phyloP scores from a whole-genome alignment of 2,113 vertebrate species.

The Neolamprologus variostigma region DNA sequence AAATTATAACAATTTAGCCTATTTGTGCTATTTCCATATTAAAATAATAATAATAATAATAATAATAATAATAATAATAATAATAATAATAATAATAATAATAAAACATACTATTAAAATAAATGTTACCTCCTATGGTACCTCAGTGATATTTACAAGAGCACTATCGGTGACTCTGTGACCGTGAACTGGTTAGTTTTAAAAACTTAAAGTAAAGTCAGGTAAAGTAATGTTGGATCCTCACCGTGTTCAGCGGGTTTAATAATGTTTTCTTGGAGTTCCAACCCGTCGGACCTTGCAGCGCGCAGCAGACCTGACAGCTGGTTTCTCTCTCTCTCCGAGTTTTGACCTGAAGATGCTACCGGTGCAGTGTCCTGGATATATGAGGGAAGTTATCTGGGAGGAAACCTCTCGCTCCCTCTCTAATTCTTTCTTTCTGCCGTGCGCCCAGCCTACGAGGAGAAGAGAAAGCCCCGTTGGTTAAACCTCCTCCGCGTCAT shows the following conservation, averaged over 20 bases:
- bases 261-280: neutral
- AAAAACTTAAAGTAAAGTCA: neutral
- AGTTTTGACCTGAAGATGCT: neutral
- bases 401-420: neutral
- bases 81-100: neutral
- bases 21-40: neutral
- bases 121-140: neutral
- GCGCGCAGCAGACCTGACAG: neutral
- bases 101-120: neutral
- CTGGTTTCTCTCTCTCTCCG: neutral
- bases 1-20: neutral
- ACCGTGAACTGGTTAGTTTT: neutral
- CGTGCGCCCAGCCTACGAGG: neutral
- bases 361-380: neutral
- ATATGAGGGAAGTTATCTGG: neutral
- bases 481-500: constrained; percentile 29
- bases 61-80: neutral
- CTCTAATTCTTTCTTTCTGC: neutral
- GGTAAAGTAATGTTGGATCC: neutral
- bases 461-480: constrained; percentile 14
- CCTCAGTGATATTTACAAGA: neutral
- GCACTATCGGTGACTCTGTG: neutral
- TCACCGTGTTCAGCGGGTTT: constrained; percentile 3
- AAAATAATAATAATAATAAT: neutral
- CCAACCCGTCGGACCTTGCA: neutral